These are phyloP conservation scores for Cantharis nigra DNA, from an alignment of 2,888 invertebrate species.

Conservation along the genomic window DNA sequence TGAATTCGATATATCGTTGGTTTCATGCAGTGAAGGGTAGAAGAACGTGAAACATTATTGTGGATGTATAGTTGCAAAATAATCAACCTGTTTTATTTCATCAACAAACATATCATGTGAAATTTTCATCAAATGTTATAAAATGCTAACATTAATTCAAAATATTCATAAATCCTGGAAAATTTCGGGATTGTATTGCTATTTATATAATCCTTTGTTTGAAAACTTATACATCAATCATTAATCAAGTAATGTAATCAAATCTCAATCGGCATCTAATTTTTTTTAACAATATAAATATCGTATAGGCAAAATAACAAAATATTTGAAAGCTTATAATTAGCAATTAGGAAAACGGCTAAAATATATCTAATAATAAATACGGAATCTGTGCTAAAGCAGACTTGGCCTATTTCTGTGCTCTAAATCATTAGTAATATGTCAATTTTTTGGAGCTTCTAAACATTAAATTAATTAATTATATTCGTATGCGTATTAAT, in stretches of 20 bases:
- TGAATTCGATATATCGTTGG: neutral
- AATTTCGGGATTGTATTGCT: neutral
- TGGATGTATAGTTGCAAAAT: neutral
- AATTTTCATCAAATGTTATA: neutral
- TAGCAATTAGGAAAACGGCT: neutral
- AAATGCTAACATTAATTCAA: neutral
- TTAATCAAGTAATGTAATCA: no score
- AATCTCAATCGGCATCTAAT: no score
- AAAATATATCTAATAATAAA: constrained; percentile 15
- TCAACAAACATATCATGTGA: neutral
- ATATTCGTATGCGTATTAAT: constrained; percentile 1
- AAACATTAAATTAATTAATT: constrained; percentile 1
- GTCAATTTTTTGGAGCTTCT: constrained; percentile 8
- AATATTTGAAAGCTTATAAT: neutral
- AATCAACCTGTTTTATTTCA: neutral
- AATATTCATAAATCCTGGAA: neutral
- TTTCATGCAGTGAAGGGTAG: neutral
- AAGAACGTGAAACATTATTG: neutral
- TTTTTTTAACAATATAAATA: no score
- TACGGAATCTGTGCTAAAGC: constrained; percentile 8
- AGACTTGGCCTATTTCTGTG: constrained; percentile 21
- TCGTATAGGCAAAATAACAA: neutral
- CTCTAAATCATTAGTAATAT: constrained; percentile 12
- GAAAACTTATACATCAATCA: no score
- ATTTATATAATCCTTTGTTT: neutral